These are phyloP conservation scores for Marmota flaviventris DNA, from an alignment of 2,113 vertebrate species.

Conservation along the genomic window DNA sequence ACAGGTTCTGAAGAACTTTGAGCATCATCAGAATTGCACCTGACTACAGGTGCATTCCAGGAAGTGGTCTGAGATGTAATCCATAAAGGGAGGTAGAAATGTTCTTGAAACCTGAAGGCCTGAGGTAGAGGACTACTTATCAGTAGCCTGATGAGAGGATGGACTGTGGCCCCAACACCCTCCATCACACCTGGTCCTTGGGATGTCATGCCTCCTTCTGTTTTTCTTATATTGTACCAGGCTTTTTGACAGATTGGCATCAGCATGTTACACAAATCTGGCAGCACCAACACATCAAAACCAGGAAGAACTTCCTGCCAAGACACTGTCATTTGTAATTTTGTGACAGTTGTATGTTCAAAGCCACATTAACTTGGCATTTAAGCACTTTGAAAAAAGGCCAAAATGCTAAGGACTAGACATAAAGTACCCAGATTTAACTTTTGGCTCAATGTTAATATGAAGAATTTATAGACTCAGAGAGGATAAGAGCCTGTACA, in stretches of 20 bases:
- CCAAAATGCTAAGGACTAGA: neutral
- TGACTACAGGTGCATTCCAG: neutral
- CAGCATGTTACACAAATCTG: neutral
- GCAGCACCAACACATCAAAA: constrained; percentile 37
- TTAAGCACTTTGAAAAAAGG: constrained; percentile 35
- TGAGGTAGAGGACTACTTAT: neutral
- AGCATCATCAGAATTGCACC: neutral
- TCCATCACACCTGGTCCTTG: neutral
- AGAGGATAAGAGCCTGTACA: neutral
- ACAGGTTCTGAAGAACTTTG: neutral
- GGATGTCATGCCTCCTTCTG: neutral
- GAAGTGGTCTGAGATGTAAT: neutral
- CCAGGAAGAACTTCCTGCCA: constrained; percentile 51
- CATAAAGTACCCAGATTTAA: neutral
- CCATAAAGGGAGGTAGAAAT: too few relatives aligned
- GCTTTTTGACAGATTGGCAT: neutral
- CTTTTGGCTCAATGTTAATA: neutral
- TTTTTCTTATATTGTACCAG: neutral
- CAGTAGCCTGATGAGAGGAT: neutral
- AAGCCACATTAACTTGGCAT: neutral
- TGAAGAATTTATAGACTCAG: neutral
- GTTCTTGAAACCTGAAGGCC: neutral
- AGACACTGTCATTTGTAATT: constrained; percentile 20
- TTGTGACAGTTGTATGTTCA: constrained; percentile 40
- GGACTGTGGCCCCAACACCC: neutral